These are phyloP conservation scores for Dryococelus australis DNA, from an alignment of 2,888 invertebrate genomes.

Conservation along the genomic window DNA sequence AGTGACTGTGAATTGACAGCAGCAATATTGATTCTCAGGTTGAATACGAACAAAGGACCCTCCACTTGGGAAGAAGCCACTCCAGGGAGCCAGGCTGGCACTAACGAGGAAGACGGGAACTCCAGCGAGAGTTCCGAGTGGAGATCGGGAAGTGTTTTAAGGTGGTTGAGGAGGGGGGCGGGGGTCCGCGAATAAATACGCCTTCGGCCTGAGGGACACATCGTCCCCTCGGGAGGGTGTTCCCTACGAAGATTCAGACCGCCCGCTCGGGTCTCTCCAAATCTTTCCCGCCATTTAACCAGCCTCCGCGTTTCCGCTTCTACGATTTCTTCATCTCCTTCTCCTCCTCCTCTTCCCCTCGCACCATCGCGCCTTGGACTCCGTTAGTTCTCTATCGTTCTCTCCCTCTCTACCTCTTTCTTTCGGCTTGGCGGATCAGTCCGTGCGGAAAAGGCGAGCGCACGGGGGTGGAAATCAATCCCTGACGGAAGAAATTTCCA, in stretches of 20 bases:
- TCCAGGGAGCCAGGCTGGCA: too few species aligned
- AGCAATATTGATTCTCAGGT: too few species aligned
- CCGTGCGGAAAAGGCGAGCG: neutral
- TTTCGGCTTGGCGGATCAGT: neutral
- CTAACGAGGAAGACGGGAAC: too few species aligned
- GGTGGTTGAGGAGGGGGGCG: neutral
- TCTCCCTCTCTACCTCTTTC: neutral
- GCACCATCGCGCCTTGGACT: too few species aligned
- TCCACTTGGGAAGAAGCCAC: too few species aligned
- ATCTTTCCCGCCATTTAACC: constrained; percentile 6
- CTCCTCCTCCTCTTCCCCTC: neutral
- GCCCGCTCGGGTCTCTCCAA: neutral
- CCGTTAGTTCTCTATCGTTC: neutral
- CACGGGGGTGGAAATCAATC: neutral
- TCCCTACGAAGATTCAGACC: neutral
- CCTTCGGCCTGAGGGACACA: neutral
- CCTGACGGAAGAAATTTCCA: constrained; percentile 16
- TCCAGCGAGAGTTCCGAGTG: neutral
- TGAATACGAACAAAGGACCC: too few species aligned
- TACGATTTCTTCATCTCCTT: neutral
- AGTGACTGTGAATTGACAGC: too few species aligned
- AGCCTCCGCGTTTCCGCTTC: neutral
- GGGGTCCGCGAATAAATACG: neutral
- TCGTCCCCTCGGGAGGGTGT: neutral
- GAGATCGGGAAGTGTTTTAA: neutral